Evolutionary conservation across 1,140 invertebrate genomes (phyloP).

Genomic region (Arctopsyche grandis): DNA sequence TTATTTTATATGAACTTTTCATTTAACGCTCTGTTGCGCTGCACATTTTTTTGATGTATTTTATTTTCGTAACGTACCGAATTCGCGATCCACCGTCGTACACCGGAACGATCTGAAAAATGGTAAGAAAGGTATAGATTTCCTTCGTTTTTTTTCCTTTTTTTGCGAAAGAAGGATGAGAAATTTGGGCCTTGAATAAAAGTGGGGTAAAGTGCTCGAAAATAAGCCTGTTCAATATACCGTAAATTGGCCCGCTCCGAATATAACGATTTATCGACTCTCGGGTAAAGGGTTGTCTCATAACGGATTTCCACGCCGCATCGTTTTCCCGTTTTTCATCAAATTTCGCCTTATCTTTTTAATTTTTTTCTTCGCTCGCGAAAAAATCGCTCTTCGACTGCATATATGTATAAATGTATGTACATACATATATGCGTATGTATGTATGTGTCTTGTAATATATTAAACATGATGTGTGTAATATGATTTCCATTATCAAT

Average conservation of each 20-base stretch:
- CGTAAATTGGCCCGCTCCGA: slow-evolving; percentile 14
- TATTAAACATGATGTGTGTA: background rate
- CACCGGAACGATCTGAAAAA: background rate
- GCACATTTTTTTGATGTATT: slow-evolving; percentile 6
- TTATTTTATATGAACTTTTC: slow-evolving; percentile 25
- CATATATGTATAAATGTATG: no score
- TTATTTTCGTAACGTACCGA: background rate
- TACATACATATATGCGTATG: no score
- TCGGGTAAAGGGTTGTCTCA: slow-evolving; percentile 5
- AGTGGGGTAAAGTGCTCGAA: slow-evolving; percentile 17
- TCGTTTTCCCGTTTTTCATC: slow-evolving; percentile 1
- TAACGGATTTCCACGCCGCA: slow-evolving; percentile 6
- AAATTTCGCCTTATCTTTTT: slow-evolving; percentile 14
- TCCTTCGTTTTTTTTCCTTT: background rate
- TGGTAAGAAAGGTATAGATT: background rate
- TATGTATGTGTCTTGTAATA: no score
- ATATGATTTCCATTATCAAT: background rate
- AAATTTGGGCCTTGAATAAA: background rate
- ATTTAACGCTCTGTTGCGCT: slow-evolving; percentile 14
- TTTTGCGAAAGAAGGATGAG: background rate
- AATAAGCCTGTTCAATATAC: slow-evolving; percentile 24
- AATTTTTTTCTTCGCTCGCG: background rate
- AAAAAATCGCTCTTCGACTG: background rate
- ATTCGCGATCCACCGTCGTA: no score
- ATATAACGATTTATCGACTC: slow-evolving; percentile 22